Percentiles rank a stretch among this genome's conserved stretches.
phyloP scores from a whole-genome alignment of 37 sponge, comb jelly and placozoan species.

The Dysidea cf. avara region DNA sequence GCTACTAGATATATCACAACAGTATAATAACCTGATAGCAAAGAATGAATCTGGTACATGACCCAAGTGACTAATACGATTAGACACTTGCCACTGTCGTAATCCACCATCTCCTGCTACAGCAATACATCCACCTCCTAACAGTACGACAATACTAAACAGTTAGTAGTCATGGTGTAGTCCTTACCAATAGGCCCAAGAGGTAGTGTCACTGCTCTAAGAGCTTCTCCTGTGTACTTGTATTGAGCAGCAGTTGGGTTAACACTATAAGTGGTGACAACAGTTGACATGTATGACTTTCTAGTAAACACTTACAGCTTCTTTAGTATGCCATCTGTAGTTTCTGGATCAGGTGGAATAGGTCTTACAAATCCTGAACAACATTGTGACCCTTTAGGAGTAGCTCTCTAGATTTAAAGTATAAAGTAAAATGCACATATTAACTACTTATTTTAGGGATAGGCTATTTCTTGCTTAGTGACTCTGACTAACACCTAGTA shows the following conservation, averaged over 20 bases:
- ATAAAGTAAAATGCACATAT: too few relatives aligned
- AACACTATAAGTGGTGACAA: neutral
- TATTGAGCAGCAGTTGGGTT: conserved; percentile 17
- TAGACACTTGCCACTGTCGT: conserved; percentile 31
- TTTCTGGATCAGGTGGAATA: too few relatives aligned
- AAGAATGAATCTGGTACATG: conserved; percentile 31
- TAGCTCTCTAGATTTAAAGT: too few relatives aligned
- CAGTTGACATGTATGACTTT: neutral
- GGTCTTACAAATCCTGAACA: too few relatives aligned
- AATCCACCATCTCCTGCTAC: conserved; percentile 28
- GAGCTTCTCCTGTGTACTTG: conserved; percentile 29
- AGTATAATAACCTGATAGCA: conserved; percentile 4
- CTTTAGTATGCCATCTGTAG: too few relatives aligned
- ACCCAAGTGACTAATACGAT: conserved; percentile 1
- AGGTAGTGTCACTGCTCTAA: conserved; percentile 8
- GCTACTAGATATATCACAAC: too few relatives aligned
- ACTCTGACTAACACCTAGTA: too few relatives aligned
- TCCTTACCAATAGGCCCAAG: conserved; percentile 24
- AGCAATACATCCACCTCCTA: conserved; percentile 28
- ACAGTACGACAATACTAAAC: neutral
- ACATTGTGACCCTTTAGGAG: too few relatives aligned
- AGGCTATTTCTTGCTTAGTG: too few relatives aligned
- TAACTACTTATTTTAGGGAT: too few relatives aligned
- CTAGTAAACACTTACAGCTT: neutral
- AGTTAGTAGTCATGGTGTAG: neutral